phyloP scores from a whole-genome alignment of 1,140 invertebrate species.

The Watersipora subatra region DNA sequence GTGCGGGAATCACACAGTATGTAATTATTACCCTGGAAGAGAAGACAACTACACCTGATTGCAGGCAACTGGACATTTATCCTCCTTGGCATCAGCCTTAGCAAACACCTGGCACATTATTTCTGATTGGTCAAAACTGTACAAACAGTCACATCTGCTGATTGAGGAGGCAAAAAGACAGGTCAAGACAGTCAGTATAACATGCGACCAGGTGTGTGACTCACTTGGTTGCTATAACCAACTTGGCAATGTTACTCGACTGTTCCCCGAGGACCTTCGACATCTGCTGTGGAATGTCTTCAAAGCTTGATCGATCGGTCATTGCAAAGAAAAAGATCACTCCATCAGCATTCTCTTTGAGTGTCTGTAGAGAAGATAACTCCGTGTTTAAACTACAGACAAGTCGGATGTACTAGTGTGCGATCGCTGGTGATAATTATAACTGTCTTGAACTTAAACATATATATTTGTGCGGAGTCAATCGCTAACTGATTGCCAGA shows the following conservation, averaged over 20 bases:
- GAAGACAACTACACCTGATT: too few species aligned
- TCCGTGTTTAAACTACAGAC: conserved; percentile 13
- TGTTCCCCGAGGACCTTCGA: conserved; percentile 39
- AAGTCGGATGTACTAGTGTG: conserved; percentile 4
- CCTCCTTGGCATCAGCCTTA: too few species aligned
- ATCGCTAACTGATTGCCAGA: too few species aligned
- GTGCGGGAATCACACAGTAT: too few species aligned
- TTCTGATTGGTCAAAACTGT: neutral
- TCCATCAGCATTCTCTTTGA: conserved; percentile 45
- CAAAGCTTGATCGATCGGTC: conserved; percentile 45
- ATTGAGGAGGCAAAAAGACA: neutral
- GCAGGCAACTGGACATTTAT: too few species aligned
- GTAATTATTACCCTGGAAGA: too few species aligned
- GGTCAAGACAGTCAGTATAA: neutral
- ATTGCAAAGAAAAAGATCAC: conserved; percentile 48
- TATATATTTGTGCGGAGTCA: too few species aligned
- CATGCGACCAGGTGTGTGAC: neutral
- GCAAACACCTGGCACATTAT: too few species aligned
- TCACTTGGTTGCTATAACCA: conserved; percentile 49
- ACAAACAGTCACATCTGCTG: neutral
- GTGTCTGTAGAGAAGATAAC: conserved; percentile 37
- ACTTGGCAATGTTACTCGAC: conserved; percentile 42
- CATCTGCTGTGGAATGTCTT: conserved; percentile 45
- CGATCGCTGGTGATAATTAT: conserved; percentile 5
- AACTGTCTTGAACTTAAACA: too few species aligned